Base-by-base conservation (phyloP, 2,888 invertebrate genomes). In the Maniola hyperantus region DNA sequence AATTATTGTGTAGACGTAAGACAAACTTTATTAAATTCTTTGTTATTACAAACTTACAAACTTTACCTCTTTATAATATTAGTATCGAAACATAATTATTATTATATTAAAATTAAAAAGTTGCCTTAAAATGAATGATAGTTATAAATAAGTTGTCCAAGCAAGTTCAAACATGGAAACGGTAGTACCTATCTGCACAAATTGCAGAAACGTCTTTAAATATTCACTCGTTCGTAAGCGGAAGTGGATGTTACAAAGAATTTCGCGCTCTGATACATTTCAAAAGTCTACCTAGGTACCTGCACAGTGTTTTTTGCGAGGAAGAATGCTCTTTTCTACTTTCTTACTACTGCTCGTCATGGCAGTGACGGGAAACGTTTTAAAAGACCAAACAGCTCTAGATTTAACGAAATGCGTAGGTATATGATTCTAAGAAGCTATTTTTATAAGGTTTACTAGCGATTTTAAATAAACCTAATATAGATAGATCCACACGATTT, bases 1-100 rank as follows among this genome's bases (percentile, higher is more conserved):
- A 26, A 26, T 26, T 78, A 83, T 77, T 72, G 69, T 76, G 74
- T 83, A 84, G 80, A 84, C 81, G 78, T 84, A 89, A 87, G 84
- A 81, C 77, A 77, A 83, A 87, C 80, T 87, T 89, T 86, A 89
- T 88, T 89, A 89, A 89, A 90, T 87, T 89, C 87, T 88, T 90
- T 89, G 90, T 89, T 90, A 86, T 83, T 85, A 84, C 80, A 82
- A 61, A 73, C n/a, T n/a, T n/a, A n/a, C n/a, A n/a, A n/a, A n/a
- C n/a, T n/a, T n/a, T n/a, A n/a, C n/a, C n/a, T n/a, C n/a, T n/a
- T n/a, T n/a, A n/a, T n/a, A n/a, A n/a, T n/a, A n/a, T n/a, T n/a
- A n/a, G n/a, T n/a, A n/a, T n/a, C n/a, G n/a, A n/a, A n/a, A n/a
- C n/a, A 36, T 36, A 6, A 7, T 1, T 36, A 36, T 6, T 36